Evolutionary conservation across 2,888 invertebrate species (phyloP).

Genomic region (Pyralis farinalis): DNA sequence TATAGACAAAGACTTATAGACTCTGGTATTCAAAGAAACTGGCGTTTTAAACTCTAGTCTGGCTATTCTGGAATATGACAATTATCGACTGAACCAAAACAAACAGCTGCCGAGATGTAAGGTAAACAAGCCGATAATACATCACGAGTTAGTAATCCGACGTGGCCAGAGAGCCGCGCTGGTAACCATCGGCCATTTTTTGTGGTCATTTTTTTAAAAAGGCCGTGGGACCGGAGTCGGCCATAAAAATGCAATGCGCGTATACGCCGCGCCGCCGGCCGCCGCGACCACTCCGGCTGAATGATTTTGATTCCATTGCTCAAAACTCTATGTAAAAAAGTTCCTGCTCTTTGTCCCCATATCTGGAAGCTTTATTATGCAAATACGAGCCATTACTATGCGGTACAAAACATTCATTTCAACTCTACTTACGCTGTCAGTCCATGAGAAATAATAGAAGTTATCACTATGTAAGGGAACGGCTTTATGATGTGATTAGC

Average conservation of each 20-base stretch:
- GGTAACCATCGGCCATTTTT: slow-evolving; percentile 49
- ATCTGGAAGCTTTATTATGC: slow-evolving; percentile 5
- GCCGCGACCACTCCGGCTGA: slow-evolving; percentile 8
- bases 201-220: slow-evolving; percentile 41
- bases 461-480: background rate
- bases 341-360: slow-evolving; percentile 4
- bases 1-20: too few relatives aligned
- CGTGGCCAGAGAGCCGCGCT: slow-evolving; percentile 41
- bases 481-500: background rate
- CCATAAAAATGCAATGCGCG: slow-evolving; percentile 55
- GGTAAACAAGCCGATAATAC: slow-evolving; percentile 45
- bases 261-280: too few relatives aligned
- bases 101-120: slow-evolving; percentile 23
- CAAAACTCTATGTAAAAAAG: background rate
- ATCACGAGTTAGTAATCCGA: slow-evolving; percentile 39
- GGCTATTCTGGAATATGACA: too few relatives aligned
- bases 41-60: too few relatives aligned
- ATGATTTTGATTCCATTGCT: slow-evolving; percentile 10
- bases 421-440: background rate
- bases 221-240: slow-evolving; percentile 42
- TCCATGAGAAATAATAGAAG: background rate
- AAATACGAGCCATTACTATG: slow-evolving; percentile 1
- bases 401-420: background rate
- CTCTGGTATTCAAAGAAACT: too few relatives aligned
- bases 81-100: too few relatives aligned